A percentile compares a stretch with the other conserved stretches of the same genome.
Conservation (phyloP, 2,888 invertebrate genomes). For the Tethea ocularis region DNA sequence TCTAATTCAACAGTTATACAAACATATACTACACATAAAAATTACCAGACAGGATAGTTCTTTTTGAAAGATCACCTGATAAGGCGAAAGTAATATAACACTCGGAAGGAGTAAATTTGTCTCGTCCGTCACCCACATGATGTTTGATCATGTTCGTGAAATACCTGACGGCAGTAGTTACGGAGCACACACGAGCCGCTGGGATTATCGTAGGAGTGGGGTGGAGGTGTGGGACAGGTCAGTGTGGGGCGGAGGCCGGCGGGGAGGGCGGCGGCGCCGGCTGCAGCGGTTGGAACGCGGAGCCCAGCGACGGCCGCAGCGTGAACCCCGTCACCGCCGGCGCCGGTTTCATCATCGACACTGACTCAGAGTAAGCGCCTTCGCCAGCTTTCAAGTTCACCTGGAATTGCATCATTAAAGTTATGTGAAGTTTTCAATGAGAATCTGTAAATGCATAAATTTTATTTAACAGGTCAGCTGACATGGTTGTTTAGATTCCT, state of each 20-base stretch:
- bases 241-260: slow-evolving; percentile 26
- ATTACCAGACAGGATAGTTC: not conserved
- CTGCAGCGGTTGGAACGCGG: slow-evolving; percentile 90
- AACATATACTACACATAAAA: not conserved
- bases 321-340: slow-evolving; percentile 88
- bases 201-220: too few species aligned
- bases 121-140: not conserved
- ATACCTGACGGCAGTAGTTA: not conserved
- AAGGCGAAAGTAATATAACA: not conserved
- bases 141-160: not conserved
- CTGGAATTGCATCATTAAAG: slow-evolving; percentile 39
- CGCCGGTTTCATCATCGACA: slow-evolving; percentile 84
- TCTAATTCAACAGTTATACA: not conserved
- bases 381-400: slow-evolving; percentile 86
- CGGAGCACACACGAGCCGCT: slow-evolving; percentile 21
- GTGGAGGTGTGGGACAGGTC: not conserved
- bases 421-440: not conserved
- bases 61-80: not conserved
- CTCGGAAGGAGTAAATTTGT: not conserved
- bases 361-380: slow-evolving; percentile 63
- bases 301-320: slow-evolving; percentile 90
- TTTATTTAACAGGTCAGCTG: too few species aligned
- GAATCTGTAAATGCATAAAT: not conserved
- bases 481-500: too few species aligned
- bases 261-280: slow-evolving; percentile 45